A percentile compares a stretch with the other conserved stretches of the same genome.
Evolutionary conservation across 2,113 vertebrate genomes (phyloP).

Genomic region (Actinemys pallida): DNA sequence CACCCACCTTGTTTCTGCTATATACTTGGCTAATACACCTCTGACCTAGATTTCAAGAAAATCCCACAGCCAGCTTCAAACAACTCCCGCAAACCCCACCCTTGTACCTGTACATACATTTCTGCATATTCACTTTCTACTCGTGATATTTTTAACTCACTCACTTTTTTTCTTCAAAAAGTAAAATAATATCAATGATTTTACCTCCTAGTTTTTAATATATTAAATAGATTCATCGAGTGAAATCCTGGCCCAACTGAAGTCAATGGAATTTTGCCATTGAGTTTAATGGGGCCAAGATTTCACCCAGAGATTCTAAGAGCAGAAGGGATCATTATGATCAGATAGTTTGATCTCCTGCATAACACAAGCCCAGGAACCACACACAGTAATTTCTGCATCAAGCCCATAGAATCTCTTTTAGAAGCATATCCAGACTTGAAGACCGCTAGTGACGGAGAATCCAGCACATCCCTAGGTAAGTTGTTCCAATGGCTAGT

Average conservation of each 20-base stretch:
- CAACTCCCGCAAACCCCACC: neutral
- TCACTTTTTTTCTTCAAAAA: neutral
- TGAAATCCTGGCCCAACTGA: neutral
- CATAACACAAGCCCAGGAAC: neutral
- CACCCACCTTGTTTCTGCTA: neutral
- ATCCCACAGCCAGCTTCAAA: neutral
- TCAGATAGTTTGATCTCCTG: neutral
- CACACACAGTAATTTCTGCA: neutral
- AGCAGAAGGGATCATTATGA: neutral
- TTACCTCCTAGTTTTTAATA: neutral
- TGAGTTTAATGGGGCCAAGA: too few species aligned
- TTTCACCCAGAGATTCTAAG: neutral
- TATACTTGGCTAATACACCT: neutral
- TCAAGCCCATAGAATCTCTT: neutral
- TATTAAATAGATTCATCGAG: neutral
- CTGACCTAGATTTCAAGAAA: neutral
- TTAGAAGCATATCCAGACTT: neutral
- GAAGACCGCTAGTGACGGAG: neutral
- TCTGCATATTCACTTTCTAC: neutral
- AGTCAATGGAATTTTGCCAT: neutral
- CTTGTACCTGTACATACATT: neutral
- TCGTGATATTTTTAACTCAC: neutral
- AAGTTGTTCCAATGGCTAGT: neutral
- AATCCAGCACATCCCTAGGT: neutral
- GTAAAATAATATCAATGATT: neutral